Conservation (phyloP, 2,797 vertebrate genomes). For the Smutsia gigantea region DNA sequence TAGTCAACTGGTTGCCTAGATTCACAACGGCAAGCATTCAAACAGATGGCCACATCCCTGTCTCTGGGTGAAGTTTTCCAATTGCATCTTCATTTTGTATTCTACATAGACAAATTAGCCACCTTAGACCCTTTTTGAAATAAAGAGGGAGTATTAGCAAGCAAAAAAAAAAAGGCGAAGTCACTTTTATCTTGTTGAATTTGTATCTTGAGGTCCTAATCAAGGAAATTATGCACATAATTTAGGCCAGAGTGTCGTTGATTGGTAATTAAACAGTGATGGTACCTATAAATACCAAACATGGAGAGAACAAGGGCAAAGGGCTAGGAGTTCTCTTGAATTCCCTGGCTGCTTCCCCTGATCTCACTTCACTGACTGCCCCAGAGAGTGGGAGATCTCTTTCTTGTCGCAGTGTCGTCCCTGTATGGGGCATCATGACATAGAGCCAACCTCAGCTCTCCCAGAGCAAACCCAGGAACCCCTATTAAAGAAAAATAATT, state of each 20-base stretch:
- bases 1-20: not conserved
- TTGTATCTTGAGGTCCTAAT: conserved; percentile 30
- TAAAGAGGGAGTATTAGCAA: not conserved
- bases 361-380: not conserved
- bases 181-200: conserved; percentile 32
- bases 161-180: not conserved
- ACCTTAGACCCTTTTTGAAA: conserved; percentile 13
- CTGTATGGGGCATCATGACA: not conserved
- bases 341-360: not conserved
- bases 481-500: not conserved
- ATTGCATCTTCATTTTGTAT: not conserved
- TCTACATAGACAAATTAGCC: not conserved
- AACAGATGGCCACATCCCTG: not conserved
- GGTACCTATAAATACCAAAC: not conserved
- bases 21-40: conserved; percentile 45
- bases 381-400: not conserved
- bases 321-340: not conserved
- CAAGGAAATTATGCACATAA: not conserved
- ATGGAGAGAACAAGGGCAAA: not conserved
- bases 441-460: not conserved
- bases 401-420: not conserved
- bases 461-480: not conserved
- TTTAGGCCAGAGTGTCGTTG: not conserved
- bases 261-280: not conserved
- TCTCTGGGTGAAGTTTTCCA: not conserved